These are phyloP conservation scores for Synergus umbraculus DNA, from an alignment of 2,888 invertebrate genomes.

Conservation along the genomic window DNA sequence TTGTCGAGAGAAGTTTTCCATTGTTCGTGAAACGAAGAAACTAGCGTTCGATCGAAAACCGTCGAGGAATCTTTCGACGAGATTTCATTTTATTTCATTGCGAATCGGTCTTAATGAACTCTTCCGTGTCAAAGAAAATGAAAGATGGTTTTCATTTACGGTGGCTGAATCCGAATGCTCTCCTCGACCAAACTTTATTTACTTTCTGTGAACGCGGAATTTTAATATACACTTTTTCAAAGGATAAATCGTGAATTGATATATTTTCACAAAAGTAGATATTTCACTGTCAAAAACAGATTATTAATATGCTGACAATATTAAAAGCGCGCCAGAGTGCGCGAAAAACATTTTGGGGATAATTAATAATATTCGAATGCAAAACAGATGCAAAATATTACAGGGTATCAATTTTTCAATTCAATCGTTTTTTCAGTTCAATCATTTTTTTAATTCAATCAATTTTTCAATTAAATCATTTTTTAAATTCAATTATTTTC, in stretches of 20 bases:
- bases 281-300: too few species aligned
- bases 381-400: too few species aligned
- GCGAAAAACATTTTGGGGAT: too few species aligned
- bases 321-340: too few species aligned
- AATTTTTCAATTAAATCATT: too few species aligned
- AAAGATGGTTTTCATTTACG: conserved; percentile 3
- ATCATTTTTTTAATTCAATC: too few species aligned
- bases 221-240: background rate
- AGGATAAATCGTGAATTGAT: background rate
- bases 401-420: too few species aligned
- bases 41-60: conserved; percentile 2
- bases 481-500: too few species aligned
- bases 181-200: background rate
- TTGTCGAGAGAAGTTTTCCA: conserved; percentile 4
- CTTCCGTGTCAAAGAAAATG: conserved; percentile 25
- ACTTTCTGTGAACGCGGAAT: background rate
- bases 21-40: conserved; percentile 27
- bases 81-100: conserved; percentile 29
- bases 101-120: conserved; percentile 22
- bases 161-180: background rate
- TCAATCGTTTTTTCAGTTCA: too few species aligned
- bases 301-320: too few species aligned
- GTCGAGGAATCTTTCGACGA: background rate
- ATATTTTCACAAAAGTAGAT: too few species aligned
- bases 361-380: too few species aligned